Evolutionary conservation across 1,140 invertebrate species (phyloP), one percentile per base, ranked within the genome.

Genomic region (Hyphantria cunea): DNA sequence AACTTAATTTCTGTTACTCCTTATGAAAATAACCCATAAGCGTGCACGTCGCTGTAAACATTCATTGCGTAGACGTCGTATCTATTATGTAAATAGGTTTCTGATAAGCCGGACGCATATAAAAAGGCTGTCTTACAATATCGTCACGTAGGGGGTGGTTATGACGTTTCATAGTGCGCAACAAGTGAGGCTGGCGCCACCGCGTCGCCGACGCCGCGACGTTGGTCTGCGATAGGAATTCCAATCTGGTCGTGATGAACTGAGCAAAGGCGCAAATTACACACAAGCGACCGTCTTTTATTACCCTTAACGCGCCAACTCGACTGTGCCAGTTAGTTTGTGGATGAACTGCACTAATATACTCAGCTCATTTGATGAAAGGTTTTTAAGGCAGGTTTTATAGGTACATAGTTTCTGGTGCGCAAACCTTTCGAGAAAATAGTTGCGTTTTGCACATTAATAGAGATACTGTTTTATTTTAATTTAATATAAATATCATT

Each of bases 171-270:
- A 74, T 72, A 50, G 65, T 63, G 63, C 65, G 82, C 84, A 89
- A 87, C 84, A 87, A 86, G 86, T 84, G 68, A 71, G 66, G 13
- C 47, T 62, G 78, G 84, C 84, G 86, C 80, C 86, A 71, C 72
- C 58, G 74, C 68, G 83, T 66, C 81, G 82, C 60, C 82, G 69
- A 67, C 76, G 67, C 81, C 82, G 60, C 83, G 69, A 68, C 78
- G 69, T 73, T 78, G 68, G 78, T 75, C 66, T 72, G 66, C 70
- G 70, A 74, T 70, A 76, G 78, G 82, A 86, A 88, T 88, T 85
- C 82, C 80, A 88, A 88, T 86, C 80, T 85, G 79, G 74, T 64
- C 70, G 67, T 83, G 85, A 86, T 84, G 84, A 79, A 69, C 70
- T 70, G 77, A 65, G 80, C 75, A 70, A 73, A 85, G 76, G 80